Base-by-base conservation (phyloP, 2,888 invertebrate species). In the Dolichopus griseipennis region DNA sequence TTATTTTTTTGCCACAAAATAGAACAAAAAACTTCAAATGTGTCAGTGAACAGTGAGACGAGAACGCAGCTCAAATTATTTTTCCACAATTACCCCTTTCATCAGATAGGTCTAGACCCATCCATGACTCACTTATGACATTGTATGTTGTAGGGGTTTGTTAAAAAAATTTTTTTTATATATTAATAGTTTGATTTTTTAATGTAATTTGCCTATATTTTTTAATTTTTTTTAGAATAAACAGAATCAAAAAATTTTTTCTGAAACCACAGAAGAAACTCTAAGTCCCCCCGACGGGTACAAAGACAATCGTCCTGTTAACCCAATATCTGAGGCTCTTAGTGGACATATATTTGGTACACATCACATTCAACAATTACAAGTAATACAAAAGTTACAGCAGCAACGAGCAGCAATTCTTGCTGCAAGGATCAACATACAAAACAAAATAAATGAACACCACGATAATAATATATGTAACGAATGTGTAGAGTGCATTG, bases 261-360 rank as follows among this genome's bases (percentile, higher is more conserved):
- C 52, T 18, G 52, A 52, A 52, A n/a, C 18, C 6, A 52, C 52
- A 18, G 88, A 90, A 71, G 92, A 93, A 63, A 93, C 94, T 6
- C 85, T 94, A 69, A 93, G 93, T 78, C 94, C 94, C 33, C 94
- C 94, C 15, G 94, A 94, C 78, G 94, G 93, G 12, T 94, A 94
- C 83, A 94, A 94, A 81, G 94, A 94, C 78, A 85, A 90, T 84
- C 90, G 91, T 73, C 84, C 87, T 73, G 85, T 86, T 75, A 84
- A 84, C 67, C 85, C 86, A 68, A 82, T 86, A 1, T 86, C 86
- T 8, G 81, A 81, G 43, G 86, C 86, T 74, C 83, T 87, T 64
- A 85, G 86, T 71, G 85, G 85, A 73, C 86, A 87, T 71, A 86
- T 87, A 72, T 87, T 87, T 78, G 85, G 88, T 65, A 88, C 89